phyloP scores from a whole-genome alignment of 2,888 invertebrate species.

The Metellina segmentata region DNA sequence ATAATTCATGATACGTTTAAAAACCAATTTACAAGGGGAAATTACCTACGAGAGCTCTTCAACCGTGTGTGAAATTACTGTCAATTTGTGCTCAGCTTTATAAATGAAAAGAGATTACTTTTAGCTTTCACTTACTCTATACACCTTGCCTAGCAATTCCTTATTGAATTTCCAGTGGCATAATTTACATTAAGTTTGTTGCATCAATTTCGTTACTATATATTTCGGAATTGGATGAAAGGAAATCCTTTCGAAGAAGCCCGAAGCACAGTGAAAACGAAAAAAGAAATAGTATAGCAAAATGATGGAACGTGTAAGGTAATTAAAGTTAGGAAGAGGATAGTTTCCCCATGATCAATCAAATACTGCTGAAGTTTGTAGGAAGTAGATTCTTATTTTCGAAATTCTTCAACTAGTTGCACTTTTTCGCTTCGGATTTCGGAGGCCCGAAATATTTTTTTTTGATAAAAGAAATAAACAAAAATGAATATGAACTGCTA shows the following conservation, averaged over 20 bases:
- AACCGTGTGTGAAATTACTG: too few relatives aligned
- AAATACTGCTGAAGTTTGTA: neutral
- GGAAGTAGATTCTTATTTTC: neutral
- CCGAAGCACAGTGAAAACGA: neutral
- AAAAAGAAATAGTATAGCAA: neutral
- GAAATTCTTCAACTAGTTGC: conserved; percentile 1
- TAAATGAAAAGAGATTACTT: too few relatives aligned
- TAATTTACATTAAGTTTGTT: too few relatives aligned
- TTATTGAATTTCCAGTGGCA: too few relatives aligned
- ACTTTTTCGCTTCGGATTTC: conserved; percentile 7
- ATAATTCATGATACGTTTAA: too few relatives aligned
- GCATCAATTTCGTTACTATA: too few relatives aligned
- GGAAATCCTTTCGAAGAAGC: neutral
- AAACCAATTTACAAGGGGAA: too few relatives aligned
- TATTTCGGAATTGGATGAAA: too few relatives aligned
- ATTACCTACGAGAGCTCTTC: too few relatives aligned
- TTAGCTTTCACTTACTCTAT: too few relatives aligned
- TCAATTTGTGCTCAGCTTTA: too few relatives aligned
- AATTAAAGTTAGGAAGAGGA: conserved; percentile 40
- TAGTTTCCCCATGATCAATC: conserved; percentile 39
- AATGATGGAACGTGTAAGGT: conserved; percentile 41
- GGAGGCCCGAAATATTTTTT: neutral
- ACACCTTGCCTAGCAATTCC: too few relatives aligned
- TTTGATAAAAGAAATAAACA: neutral
- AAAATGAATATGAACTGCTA: neutral